phyloP scores from a whole-genome alignment of 2,797 vertebrate species.

The Botia almorhae region DNA sequence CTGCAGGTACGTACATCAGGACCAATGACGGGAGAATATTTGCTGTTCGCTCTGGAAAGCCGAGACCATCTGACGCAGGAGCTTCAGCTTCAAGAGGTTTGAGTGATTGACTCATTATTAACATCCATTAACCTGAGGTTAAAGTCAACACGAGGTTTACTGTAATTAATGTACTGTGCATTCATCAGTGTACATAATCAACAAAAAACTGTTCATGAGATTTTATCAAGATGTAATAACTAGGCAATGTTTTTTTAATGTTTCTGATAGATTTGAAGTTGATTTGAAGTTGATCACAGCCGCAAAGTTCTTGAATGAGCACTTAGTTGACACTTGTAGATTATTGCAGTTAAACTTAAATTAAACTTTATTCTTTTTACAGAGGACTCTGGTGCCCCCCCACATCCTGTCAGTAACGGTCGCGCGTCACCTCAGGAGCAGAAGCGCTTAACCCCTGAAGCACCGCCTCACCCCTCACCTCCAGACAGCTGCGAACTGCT shows the following conservation, averaged over 20 bases:
- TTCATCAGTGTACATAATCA: no score
- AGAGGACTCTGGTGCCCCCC: slow-evolving; percentile 80
- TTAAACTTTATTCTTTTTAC: slow-evolving; percentile 8
- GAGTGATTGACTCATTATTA: no score
- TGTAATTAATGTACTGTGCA: no score
- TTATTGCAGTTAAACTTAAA: not conserved
- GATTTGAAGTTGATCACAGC: no score
- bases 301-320: no score
- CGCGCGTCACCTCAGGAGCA: slow-evolving; percentile 83
- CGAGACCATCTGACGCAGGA: slow-evolving; percentile 79
- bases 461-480: slow-evolving; percentile 81
- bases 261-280: no score
- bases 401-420: slow-evolving; percentile 85
- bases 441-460: slow-evolving; percentile 79
- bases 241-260: no score
- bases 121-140: no score
- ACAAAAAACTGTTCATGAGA: no score
- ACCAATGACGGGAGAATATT: slow-evolving; percentile 97
- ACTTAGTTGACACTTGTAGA: no score
- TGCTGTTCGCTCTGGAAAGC: slow-evolving; percentile 93
- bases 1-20: slow-evolving; percentile 93
- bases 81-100: slow-evolving; percentile 82
- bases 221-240: no score
- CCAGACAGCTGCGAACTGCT: slow-evolving; percentile 92
- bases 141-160: no score